These are phyloP conservation scores for Andrena marginata DNA, from an alignment of 2,888 invertebrate genomes.

Conservation along the genomic window DNA sequence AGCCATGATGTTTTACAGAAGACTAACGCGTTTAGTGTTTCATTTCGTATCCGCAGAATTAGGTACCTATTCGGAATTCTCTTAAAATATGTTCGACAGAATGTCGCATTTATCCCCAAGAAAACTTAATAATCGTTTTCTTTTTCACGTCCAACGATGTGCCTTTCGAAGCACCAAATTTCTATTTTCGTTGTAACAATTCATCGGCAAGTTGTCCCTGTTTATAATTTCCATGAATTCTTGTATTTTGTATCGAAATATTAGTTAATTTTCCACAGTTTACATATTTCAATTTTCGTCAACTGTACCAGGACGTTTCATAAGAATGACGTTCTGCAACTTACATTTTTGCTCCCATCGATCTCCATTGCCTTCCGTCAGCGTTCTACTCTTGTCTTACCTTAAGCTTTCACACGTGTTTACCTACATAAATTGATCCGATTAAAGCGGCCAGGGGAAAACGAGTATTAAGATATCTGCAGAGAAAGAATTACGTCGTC, in stretches of 20 bases:
- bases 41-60: slow-evolving; percentile 23
- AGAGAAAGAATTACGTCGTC: slow-evolving; percentile 52
- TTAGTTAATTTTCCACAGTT: not conserved
- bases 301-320: not conserved
- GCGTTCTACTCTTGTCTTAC: not conserved
- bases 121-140: slow-evolving; percentile 12
- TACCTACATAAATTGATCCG: not conserved
- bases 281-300: not conserved
- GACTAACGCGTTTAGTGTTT: slow-evolving; percentile 25
- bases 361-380: too few relatives aligned
- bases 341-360: not conserved
- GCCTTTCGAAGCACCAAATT: slow-evolving; percentile 19
- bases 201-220: slow-evolving; percentile 6
- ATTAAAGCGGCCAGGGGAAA: not conserved
- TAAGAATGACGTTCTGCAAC: not conserved
- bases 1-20: slow-evolving; percentile 38
- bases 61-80: slow-evolving; percentile 9
- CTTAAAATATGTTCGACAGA: too few relatives aligned
- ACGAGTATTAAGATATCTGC: not conserved
- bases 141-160: not conserved
- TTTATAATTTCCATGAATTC: not conserved
- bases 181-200: slow-evolving; percentile 34
- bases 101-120: slow-evolving; percentile 13
- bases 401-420: not conserved
- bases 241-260: not conserved